phyloP scores from a whole-genome alignment of 64 coral and sea anemone species.

The Hydrozoanthus tunicans region DNA sequence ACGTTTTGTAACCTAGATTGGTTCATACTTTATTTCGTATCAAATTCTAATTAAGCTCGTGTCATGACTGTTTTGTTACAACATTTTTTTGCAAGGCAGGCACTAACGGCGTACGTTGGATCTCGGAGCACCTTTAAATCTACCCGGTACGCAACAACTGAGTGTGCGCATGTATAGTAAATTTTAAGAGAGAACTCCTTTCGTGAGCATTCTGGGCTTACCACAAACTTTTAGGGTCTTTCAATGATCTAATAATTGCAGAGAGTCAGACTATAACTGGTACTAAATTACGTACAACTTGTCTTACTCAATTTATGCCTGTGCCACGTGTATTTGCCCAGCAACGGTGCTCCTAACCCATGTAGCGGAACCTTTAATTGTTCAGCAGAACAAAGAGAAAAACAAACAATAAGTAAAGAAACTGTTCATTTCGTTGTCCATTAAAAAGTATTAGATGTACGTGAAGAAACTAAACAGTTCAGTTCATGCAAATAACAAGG shows the following conservation, averaged over 20 bases:
- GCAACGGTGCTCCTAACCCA: constrained; percentile 20
- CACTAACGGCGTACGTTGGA: background rate
- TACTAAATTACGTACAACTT: background rate
- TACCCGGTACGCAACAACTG: too few species aligned
- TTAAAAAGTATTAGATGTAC: background rate
- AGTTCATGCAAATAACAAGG: background rate
- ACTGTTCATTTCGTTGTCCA: background rate
- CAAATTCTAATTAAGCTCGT: constrained; percentile 10
- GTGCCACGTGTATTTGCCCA: constrained; percentile 32
- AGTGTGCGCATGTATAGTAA: too few species aligned
- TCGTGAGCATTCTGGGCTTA: too few species aligned
- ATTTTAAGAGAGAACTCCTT: too few species aligned
- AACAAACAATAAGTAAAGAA: background rate
- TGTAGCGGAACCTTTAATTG: constrained; percentile 25
- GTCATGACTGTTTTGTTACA: constrained; percentile 5
- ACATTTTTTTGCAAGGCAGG: constrained; percentile 8
- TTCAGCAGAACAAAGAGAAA: background rate
- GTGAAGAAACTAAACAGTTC: background rate
- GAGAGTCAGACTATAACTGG: background rate
- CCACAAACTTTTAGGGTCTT: background rate
- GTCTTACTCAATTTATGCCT: background rate
- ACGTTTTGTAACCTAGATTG: background rate
- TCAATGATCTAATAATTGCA: background rate
- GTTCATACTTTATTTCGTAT: constrained; percentile 11
- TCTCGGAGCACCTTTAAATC: too few species aligned